Conservation (phyloP, 2,797 vertebrate genomes). For the Fringilla coelebs region DNA sequence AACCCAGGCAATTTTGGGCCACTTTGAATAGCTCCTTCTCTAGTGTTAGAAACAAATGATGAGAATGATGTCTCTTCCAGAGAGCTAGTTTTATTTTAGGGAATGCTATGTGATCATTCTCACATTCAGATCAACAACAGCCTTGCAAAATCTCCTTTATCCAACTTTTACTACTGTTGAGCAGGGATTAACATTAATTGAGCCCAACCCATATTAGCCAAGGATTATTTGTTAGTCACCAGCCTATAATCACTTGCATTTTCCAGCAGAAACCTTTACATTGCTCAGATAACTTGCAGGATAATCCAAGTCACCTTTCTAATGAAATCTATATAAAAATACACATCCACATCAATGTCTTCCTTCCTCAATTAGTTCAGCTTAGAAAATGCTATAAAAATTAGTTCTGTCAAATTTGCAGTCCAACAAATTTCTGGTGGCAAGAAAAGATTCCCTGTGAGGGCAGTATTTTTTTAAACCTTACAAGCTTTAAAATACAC, state of each 20-base stretch:
- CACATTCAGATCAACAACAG: not conserved
- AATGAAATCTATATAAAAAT: not conserved
- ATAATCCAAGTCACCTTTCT: conserved; percentile 44
- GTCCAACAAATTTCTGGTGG: not conserved
- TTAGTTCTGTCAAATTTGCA: conserved; percentile 9
- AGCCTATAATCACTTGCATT: conserved; percentile 7
- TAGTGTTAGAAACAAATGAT: not conserved
- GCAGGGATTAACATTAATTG: conserved; percentile 50
- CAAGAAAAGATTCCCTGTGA: not conserved
- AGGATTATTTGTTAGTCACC: conserved; percentile 36
- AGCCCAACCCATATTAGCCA: not conserved
- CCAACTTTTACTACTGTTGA: conserved; percentile 47
- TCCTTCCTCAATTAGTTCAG: not conserved
- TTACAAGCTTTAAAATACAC: not conserved
- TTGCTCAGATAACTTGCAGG: not conserved
- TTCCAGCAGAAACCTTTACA: conserved; percentile 13
- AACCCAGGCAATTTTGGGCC: not conserved
- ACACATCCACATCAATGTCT: not conserved
- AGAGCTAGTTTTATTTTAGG: not conserved
- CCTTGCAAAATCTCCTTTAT: conserved; percentile 23
- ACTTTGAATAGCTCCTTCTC: not conserved
- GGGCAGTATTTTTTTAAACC: not conserved
- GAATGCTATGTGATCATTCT: not conserved
- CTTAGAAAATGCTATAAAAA: not conserved
- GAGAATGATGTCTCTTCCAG: not conserved